Base-by-base conservation (phyloP, 2,888 invertebrate species). In the Apocheima hispidaria region DNA sequence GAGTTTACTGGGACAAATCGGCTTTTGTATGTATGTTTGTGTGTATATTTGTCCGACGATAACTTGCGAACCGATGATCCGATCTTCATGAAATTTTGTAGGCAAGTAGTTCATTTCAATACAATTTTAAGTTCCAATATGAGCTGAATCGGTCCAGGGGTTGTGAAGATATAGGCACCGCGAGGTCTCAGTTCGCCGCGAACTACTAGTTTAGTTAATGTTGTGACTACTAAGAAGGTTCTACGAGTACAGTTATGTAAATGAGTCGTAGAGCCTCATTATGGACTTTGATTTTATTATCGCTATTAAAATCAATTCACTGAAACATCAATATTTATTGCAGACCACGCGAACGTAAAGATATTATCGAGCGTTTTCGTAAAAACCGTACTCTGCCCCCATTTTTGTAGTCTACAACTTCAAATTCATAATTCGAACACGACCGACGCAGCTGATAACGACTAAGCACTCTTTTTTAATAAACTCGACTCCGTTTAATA, bases 401-500 rank as follows among this genome's bases (percentile, higher is more conserved):
- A 51, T 44, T 46, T 43, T 50, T 63, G 64, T 56, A 21, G 65
- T 66, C 60, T 60, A 64, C 44, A 62, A n/a, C 59, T 67, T 66
- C 60, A 66, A 66, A 66, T 44, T 44, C 14, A 10, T 23, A 41
- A 64, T 65, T 64, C 60, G 63, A 60, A 63, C 64, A 66, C 53
- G 60, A 44, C 44, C 56, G 16, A 43, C 43, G 46, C 44, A 44
- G 59, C 66, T 61, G 64, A 63, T 60, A 53, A 54, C 33, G 18
- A 48, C 23, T 18, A 26, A 44, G 46, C 30, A 33, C 23, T 35
- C 14, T 44, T 44, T 26, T 44, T 21, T 40, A 20, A 40, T 43
- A 30, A 20, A 14, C 38, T 38, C 50, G n/a, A n/a, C n/a, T n/a
- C n/a, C n/a, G n/a, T 52, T 48, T 33, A 33, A 50, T 40, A 38